Evolutionary conservation across 2,888 invertebrate species (phyloP), one percentile per base, ranked within the genome.

Genomic region (Tubulanus polymorphus): DNA sequence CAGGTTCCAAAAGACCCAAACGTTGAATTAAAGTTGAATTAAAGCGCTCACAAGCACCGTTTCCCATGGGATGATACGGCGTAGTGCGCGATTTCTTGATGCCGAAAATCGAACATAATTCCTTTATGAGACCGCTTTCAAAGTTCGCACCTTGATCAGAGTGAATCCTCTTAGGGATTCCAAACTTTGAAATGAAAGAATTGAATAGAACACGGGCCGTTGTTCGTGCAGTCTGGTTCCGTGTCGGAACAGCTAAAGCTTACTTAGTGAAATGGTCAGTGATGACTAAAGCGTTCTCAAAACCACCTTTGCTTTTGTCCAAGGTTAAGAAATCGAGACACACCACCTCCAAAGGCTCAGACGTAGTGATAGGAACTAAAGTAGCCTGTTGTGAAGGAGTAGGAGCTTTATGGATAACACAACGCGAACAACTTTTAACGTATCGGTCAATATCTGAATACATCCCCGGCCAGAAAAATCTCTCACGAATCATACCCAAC

Each of bases 391-490:
- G n/a, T n/a, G n/a, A n/a, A n/a, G n/a, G n/a, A n/a, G n/a, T n/a
- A n/a, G n/a, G n/a, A n/a, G n/a, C n/a, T n/a, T n/a, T n/a, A n/a
- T n/a, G n/a, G n/a, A n/a, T n/a, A n/a, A n/a, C n/a, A n/a, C n/a
- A n/a, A n/a, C n/a, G n/a, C n/a, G n/a, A n/a, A n/a, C n/a, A n/a
- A n/a, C n/a, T n/a, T n/a, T n/a, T n/a, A n/a, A n/a, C n/a, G n/a
- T n/a, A n/a, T n/a, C n/a, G n/a, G n/a, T n/a, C n/a, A n/a, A 60
- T 56, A 18, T 55, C 53, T 8, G 27, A 46, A 35, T 27, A n/a
- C 60, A 63, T 63, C 1, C 47, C 41, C 25, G 63, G 63, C 63
- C 61, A 63, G 29, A 60, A 61, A 48, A 58, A 63, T n/a, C 63
- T 25, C 15, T 60, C 60, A 20, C 55, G 32, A 15, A 54, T 56